These are phyloP conservation scores for Rhagophthalmus giganteus DNA, from an alignment of 2,888 invertebrate species.

Conservation along the genomic window DNA sequence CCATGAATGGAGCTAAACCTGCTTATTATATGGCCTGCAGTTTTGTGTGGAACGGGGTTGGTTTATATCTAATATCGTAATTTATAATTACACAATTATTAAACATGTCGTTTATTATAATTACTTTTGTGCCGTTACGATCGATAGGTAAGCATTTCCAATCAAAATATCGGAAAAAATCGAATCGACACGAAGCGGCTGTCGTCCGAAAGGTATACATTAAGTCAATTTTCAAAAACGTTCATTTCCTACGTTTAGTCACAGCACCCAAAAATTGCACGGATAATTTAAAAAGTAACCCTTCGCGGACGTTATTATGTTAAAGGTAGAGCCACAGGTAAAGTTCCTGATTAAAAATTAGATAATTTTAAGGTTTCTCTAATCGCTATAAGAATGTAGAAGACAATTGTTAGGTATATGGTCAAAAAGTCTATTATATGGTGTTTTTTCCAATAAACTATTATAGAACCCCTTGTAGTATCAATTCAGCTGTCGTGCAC, in stretches of 20 bases:
- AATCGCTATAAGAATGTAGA: background rate
- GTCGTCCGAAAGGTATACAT: no score
- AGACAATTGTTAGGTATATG: background rate
- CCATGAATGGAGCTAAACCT: constrained; percentile 32
- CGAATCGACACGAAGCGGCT: no score
- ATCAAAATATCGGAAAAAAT: no score
- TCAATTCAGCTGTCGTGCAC: constrained; percentile 31
- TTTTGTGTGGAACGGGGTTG: constrained; percentile 26
- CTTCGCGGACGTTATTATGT: background rate
- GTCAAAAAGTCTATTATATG: background rate
- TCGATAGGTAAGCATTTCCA: no score
- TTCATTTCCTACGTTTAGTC: background rate
- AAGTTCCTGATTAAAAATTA: background rate
- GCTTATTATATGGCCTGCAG: constrained; percentile 26
- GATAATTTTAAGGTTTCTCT: background rate
- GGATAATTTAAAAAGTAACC: background rate
- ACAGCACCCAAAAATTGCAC: background rate
- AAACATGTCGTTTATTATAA: constrained; percentile 21
- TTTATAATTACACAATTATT: constrained; percentile 28
- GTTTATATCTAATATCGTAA: constrained; percentile 19
- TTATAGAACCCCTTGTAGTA: constrained; percentile 20
- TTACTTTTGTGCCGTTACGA: constrained; percentile 21
- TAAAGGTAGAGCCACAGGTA: background rate
- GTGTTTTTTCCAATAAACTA: constrained; percentile 11
- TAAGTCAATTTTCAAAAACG: background rate